Evolutionary conservation across 2,113 vertebrate genomes (phyloP).

Genomic region (Phyllostomus discolor): DNA sequence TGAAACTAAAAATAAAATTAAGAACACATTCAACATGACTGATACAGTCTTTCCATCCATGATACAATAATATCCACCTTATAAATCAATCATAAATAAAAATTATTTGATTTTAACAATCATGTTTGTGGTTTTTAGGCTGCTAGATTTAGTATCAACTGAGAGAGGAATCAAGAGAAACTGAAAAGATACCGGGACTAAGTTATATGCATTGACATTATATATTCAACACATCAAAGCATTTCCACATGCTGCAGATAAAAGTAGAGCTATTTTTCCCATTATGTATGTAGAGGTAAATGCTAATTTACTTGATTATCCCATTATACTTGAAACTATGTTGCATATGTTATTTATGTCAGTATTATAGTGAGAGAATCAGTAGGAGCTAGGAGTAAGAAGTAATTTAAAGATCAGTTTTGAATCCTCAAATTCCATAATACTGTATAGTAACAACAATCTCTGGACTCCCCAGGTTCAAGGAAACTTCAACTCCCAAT

Average conservation of each 20-base stretch:
- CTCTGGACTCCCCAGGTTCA: background rate
- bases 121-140: accelerated
- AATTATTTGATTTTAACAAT: background rate
- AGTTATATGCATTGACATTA: background rate
- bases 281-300: background rate
- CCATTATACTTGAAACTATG: background rate
- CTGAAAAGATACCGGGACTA: background rate
- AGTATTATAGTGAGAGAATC: background rate
- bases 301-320: background rate
- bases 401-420: background rate
- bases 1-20: background rate
- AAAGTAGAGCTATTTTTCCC: background rate
- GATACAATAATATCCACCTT: background rate
- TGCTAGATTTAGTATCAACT: background rate
- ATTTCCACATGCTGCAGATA: background rate
- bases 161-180: background rate
- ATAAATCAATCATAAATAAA: background rate
- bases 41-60: background rate
- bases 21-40: background rate
- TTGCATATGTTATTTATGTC: background rate
- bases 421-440: background rate
- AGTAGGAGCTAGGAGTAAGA: background rate
- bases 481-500: background rate
- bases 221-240: background rate
- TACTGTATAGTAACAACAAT: accelerated